Evolutionary conservation across 64 coral and sea anemone species (phyloP).

Genomic region (Dendronephthya gigantea): DNA sequence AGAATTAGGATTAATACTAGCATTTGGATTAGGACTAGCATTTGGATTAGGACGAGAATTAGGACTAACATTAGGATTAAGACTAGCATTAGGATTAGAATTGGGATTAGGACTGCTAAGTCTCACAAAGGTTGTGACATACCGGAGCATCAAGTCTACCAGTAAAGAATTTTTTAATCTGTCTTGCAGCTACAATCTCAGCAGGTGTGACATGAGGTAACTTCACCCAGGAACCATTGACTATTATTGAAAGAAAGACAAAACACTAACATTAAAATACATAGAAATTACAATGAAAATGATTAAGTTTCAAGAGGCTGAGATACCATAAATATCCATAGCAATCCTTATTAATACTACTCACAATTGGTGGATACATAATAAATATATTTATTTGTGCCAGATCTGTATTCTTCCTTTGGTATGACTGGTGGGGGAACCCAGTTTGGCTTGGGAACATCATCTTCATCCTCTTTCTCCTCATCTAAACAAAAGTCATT

Average conservation of each 20-base stretch:
- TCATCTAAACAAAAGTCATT: conserved; percentile 53
- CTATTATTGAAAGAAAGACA: conserved; percentile 38
- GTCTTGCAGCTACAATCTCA: conserved; percentile 62
- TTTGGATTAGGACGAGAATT: too few relatives aligned
- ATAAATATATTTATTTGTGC: conserved; percentile 81
- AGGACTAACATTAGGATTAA: neutral
- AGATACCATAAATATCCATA: too few relatives aligned
- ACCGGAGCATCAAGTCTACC: conserved; percentile 91
- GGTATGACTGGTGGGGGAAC: conserved; percentile 69
- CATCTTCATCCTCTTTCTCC: conserved; percentile 62
- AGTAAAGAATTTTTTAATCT: conserved; percentile 85
- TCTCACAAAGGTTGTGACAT: too few relatives aligned
- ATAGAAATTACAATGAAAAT: too few relatives aligned
- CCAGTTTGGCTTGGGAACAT: conserved; percentile 85
- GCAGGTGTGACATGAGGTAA: conserved; percentile 75
- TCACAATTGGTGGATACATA: conserved; percentile 86
- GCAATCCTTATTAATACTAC: neutral
- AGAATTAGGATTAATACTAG: too few relatives aligned
- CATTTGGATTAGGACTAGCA: too few relatives aligned
- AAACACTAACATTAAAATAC: too few relatives aligned
- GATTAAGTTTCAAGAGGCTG: too few relatives aligned
- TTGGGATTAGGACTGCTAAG: too few relatives aligned
- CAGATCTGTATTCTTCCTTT: conserved; percentile 79
- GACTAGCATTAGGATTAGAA: neutral
- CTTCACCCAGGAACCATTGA: conserved; percentile 70